Evolutionary conservation across 2,888 invertebrate genomes (phyloP).

Genomic region (Hirtodrosophila trivittata): DNA sequence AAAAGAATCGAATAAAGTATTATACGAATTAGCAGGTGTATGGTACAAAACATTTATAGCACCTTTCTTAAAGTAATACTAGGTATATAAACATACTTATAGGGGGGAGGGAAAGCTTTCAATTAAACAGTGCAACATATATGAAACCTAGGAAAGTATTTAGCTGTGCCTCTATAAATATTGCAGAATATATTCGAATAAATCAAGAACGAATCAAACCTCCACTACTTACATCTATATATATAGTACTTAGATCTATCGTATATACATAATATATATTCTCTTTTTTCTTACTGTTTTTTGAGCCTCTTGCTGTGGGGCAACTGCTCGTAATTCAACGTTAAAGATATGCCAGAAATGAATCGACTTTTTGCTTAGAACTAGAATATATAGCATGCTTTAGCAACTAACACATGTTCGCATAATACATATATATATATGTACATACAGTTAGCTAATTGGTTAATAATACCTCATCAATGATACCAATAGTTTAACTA

Average conservation of each 20-base stretch:
- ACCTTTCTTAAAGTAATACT: slow-evolving; percentile 54
- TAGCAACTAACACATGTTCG: slow-evolving; percentile 40
- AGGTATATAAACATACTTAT: neutral
- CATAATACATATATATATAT: slow-evolving; percentile 47
- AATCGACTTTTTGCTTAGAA: slow-evolving; percentile 38
- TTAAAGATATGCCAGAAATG: slow-evolving; percentile 53
- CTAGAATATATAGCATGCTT: slow-evolving; percentile 27
- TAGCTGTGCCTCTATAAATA: slow-evolving; percentile 11
- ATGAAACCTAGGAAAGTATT: slow-evolving; percentile 46
- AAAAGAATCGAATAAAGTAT: slow-evolving; percentile 1
- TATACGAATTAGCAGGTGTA: slow-evolving; percentile 24
- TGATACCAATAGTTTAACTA: slow-evolving; percentile 79
- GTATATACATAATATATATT: slow-evolving; percentile 53
- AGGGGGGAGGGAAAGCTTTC: slow-evolving; percentile 11
- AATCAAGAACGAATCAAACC: too few relatives aligned
- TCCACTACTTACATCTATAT: too few relatives aligned
- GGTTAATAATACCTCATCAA: slow-evolving; percentile 44
- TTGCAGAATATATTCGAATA: slow-evolving; percentile 17
- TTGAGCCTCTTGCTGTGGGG: slow-evolving; percentile 45
- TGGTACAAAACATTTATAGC: slow-evolving; percentile 68
- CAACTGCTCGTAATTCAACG: slow-evolving; percentile 34
- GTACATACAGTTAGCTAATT: slow-evolving; percentile 62
- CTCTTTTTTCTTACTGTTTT: slow-evolving; percentile 38
- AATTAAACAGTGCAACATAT: slow-evolving; percentile 36
- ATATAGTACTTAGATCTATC: slow-evolving; percentile 36